Percentiles rank a stretch among this genome's conserved stretches.
Evolutionary conservation across 2,113 vertebrate species (phyloP).

Genomic region (Rhea americana): DNA sequence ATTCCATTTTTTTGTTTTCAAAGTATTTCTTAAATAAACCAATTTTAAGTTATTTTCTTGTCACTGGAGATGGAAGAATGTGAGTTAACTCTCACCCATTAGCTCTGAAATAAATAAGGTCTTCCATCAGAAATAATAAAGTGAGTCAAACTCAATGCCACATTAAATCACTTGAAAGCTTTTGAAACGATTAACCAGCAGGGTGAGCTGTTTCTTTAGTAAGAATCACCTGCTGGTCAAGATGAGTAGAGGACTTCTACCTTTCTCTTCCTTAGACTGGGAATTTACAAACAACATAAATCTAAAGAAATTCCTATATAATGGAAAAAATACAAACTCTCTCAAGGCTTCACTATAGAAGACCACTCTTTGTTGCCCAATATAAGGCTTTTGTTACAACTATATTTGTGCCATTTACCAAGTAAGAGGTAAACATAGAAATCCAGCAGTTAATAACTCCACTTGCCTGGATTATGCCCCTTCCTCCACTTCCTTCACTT

Average conservation of each 20-base stretch:
- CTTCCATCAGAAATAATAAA: constrained; percentile 59
- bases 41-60: constrained; percentile 65
- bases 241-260: not conserved
- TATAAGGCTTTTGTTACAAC: not conserved
- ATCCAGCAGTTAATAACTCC: not conserved
- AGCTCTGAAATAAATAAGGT: constrained; percentile 55
- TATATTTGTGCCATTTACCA: not conserved
- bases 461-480: not conserved
- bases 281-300: not conserved
- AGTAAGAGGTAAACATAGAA: not conserved
- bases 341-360: not conserved
- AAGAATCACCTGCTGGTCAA: constrained; percentile 4
- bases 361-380: not conserved
- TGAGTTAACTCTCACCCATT: constrained; percentile 47
- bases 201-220: constrained; percentile 51
- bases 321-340: not conserved
- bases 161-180: constrained; percentile 48
- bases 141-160: constrained; percentile 21
- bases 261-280: not conserved
- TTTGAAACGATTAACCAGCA: constrained; percentile 44
- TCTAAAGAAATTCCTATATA: not conserved
- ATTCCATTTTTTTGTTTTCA: constrained; percentile 56
- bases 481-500: not conserved
- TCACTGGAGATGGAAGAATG: constrained; percentile 53
- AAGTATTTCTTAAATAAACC: constrained; percentile 64